A percentile compares a stretch with the other conserved stretches of the same genome.
These are phyloP conservation scores for Spodoptera frugiperda DNA, from an alignment of 1,140 invertebrate genomes.

Conservation along the genomic window DNA sequence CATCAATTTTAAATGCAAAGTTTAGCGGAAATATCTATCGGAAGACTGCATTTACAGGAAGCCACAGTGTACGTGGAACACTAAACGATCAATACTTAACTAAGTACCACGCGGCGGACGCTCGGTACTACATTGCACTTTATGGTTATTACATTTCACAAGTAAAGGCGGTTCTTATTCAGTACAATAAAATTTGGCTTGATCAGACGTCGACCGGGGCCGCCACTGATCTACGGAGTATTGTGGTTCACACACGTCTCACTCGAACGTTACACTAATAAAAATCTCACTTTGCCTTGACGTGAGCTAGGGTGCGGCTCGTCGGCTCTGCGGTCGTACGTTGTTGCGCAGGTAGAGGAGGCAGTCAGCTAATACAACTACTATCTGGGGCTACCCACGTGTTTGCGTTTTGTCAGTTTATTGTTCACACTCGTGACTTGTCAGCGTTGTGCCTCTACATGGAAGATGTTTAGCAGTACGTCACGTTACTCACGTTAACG, in stretches of 20 bases:
- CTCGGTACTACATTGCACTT: conserved; percentile 73
- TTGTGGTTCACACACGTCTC: conserved; percentile 59
- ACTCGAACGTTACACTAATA: conserved; percentile 58
- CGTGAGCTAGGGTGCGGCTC: conserved; percentile 44
- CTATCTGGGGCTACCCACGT: conserved; percentile 51
- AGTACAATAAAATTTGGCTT: conserved; percentile 83
- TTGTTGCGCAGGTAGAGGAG: conserved; percentile 47
- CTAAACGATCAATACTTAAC: conserved; percentile 80
- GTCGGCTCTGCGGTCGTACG: conserved; percentile 49
- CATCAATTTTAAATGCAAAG: conserved; percentile 81
- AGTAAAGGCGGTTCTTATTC: conserved; percentile 81
- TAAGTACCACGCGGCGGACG: conserved; percentile 72
- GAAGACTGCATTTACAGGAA: conserved; percentile 85
- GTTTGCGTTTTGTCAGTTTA: conserved; percentile 33
- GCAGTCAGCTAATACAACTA: conserved; percentile 65
- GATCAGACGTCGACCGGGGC: conserved; percentile 73
- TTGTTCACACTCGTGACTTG: conserved; percentile 4
- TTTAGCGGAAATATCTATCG: conserved; percentile 84
- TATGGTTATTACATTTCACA: conserved; percentile 72
- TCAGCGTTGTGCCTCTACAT: conserved; percentile 52
- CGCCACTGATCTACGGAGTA: conserved; percentile 80
- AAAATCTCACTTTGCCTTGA: conserved; percentile 67
- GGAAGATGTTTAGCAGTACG: conserved; percentile 49
- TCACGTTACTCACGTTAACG: conserved; percentile 45
- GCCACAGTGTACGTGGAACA: conserved; percentile 81